Percentiles rank a stretch among this genome's conserved stretches.
Evolutionary conservation across 2,888 invertebrate species (phyloP).

Genomic region (Neocrepidodera transversa): DNA sequence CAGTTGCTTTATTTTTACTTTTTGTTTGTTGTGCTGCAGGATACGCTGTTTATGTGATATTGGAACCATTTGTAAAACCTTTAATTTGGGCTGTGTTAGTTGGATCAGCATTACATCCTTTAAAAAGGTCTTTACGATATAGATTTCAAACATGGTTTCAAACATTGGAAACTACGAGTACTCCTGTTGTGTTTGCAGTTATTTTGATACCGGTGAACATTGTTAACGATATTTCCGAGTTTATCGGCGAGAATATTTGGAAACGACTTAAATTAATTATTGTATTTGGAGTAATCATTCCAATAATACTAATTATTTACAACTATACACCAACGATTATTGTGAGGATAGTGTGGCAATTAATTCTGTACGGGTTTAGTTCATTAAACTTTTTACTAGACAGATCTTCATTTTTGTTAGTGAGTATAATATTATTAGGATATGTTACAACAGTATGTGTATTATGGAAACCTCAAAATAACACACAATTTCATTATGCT

Average conservation of each 20-base stretch:
- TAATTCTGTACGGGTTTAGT: slow-evolving; percentile 38
- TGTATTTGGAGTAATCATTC: slow-evolving; percentile 56
- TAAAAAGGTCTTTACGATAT: slow-evolving; percentile 83
- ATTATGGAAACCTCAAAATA: slow-evolving; percentile 78
- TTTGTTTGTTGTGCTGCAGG: slow-evolving; percentile 72
- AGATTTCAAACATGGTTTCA: slow-evolving; percentile 82
- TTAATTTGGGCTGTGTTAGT: slow-evolving; percentile 95
- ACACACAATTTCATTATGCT: slow-evolving; percentile 70
- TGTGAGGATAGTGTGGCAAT: slow-evolving; percentile 66
- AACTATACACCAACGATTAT: slow-evolving; percentile 74
- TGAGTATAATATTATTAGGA: slow-evolving; percentile 67
- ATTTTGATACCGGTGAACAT: slow-evolving; percentile 77
- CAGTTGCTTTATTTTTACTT: slow-evolving; percentile 80
- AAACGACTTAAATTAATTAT: slow-evolving; percentile 71
- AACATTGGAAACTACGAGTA: slow-evolving; percentile 70
- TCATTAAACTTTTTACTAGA: slow-evolving; percentile 55
- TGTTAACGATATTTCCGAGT: slow-evolving; percentile 77
- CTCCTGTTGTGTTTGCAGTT: slow-evolving; percentile 68
- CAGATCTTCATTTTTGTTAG: slow-evolving; percentile 54
- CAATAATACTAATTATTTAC: slow-evolving; percentile 70
- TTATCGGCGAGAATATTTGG: slow-evolving; percentile 73
- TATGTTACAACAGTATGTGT: slow-evolving; percentile 76
- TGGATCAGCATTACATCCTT: slow-evolving; percentile 96
- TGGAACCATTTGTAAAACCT: slow-evolving; percentile 92
- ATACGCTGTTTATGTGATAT: slow-evolving; percentile 81